Evolutionary conservation across 2,888 invertebrate species (phyloP), one percentile per base, ranked within the genome.

Genomic region (Atrina japonica): DNA sequence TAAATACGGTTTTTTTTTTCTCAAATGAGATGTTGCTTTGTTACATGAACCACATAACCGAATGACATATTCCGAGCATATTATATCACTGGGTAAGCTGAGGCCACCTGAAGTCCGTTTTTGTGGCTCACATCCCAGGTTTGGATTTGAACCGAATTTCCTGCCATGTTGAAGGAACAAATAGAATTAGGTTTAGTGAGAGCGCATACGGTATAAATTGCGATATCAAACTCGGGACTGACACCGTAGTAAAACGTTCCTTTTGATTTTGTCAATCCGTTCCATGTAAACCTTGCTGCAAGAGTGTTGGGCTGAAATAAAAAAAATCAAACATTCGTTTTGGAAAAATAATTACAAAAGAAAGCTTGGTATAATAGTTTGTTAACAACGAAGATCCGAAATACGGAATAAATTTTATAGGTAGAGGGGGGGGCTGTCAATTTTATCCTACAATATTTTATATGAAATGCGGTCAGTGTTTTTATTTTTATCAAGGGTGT

Each of bases 211-310:
- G 97, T 95, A 89, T 96, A 97, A 2, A 97, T 90, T 0, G 97
- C 95, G 91, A 98, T 93, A 90, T 98, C 97, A 77, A 97, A 92
- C 91, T 97, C 97, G 0, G 97, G 97, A 63, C 96, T 96, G 3
- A 89, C 78, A 43, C 90, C 86, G 72, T 87, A 67, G 70, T 89
- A 85, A 58, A 88, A 84, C 2, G 80, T 79, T 2, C 84, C 84
- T 29, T 76, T 73, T 5, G 75, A 65, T 59, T 88, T 88, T 45
- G 61, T 52, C 7, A 61, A 56, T 7, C 77, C 73, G 35, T 76
- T 56, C 86, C 86, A 86, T 0, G 58, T 68, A 69, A 86, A 86
- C 16, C 78, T 76, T 0, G 82, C 78, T 29, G 76, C 78, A 49
- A 83, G 73, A 23, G 78, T 69, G 25, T 71, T 64, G 2, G 79